Evolutionary conservation across 1,140 invertebrate genomes (phyloP).

Genomic region (Anastrepha ludens): DNA sequence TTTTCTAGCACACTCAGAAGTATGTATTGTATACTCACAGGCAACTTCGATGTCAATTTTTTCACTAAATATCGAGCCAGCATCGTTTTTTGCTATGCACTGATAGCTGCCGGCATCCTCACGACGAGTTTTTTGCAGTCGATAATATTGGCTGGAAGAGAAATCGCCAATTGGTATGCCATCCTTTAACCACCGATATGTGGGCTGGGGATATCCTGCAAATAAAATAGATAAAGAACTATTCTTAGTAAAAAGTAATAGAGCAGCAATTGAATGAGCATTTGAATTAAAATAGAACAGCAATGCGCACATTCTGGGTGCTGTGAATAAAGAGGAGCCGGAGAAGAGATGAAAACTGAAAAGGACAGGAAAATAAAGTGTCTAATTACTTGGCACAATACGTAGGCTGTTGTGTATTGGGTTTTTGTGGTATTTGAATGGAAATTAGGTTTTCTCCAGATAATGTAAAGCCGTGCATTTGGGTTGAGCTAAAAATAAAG

Average conservation of each 20-base stretch:
- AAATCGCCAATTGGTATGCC: slow-evolving; percentile 84
- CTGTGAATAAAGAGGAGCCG: too few species aligned
- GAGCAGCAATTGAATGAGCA: neutral
- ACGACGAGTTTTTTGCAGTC: slow-evolving; percentile 85
- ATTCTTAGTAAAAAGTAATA: neutral
- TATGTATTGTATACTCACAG: slow-evolving; percentile 81
- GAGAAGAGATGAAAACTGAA: too few species aligned
- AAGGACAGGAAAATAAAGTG: too few species aligned
- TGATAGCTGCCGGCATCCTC: slow-evolving; percentile 91
- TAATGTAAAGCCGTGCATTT: too few species aligned
- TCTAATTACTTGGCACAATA: too few species aligned
- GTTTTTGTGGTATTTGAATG: too few species aligned
- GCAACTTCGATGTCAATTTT: slow-evolving; percentile 90
- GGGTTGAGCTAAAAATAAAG: too few species aligned
- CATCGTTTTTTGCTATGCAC: slow-evolving; percentile 91
- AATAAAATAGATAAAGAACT: slow-evolving; percentile 56
- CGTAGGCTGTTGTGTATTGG: too few species aligned
- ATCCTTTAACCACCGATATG: slow-evolving; percentile 93
- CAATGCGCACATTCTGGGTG: neutral
- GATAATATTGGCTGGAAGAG: slow-evolving; percentile 85
- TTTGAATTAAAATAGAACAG: slow-evolving; percentile 7
- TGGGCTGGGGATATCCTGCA: slow-evolving; percentile 89
- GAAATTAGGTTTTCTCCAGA: too few species aligned
- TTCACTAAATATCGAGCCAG: slow-evolving; percentile 92
- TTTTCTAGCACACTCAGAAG: neutral